A percentile compares a stretch with the other conserved stretches of the same genome.
phyloP scores from a whole-genome alignment of 2,113 vertebrate genomes.

The Tringa solitaria region DNA sequence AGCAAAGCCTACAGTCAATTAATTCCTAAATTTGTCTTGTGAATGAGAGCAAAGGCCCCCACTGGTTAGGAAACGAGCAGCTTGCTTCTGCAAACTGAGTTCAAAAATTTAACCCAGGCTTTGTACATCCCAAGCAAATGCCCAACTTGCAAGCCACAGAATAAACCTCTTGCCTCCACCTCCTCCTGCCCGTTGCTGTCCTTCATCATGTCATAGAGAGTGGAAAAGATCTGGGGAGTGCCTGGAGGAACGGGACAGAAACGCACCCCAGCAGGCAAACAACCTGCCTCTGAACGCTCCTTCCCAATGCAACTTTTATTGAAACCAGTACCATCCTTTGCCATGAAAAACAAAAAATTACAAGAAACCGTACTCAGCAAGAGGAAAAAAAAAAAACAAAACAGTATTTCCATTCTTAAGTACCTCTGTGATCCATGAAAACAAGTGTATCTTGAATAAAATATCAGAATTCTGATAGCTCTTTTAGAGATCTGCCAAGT shows the following conservation, averaged over 20 bases:
- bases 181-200: background rate
- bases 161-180: background rate
- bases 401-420: background rate
- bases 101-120: background rate
- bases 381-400: background rate
- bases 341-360: background rate
- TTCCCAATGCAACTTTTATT: background rate
- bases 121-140: background rate
- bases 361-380: background rate
- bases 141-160: background rate
- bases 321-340: background rate
- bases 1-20: background rate
- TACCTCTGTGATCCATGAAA: background rate
- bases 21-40: background rate
- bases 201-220: fast-evolving
- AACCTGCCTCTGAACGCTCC: background rate
- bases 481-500: background rate
- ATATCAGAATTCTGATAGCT: background rate
- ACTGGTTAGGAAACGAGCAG: background rate
- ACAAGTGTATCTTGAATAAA: background rate
- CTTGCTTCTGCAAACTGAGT: background rate
- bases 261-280: background rate
- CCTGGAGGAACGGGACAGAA: background rate
- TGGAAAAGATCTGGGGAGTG: background rate
- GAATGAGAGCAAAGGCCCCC: background rate